Base-by-base conservation (phyloP, 2,888 invertebrate species). In the Drosophila kanekoi region DNA sequence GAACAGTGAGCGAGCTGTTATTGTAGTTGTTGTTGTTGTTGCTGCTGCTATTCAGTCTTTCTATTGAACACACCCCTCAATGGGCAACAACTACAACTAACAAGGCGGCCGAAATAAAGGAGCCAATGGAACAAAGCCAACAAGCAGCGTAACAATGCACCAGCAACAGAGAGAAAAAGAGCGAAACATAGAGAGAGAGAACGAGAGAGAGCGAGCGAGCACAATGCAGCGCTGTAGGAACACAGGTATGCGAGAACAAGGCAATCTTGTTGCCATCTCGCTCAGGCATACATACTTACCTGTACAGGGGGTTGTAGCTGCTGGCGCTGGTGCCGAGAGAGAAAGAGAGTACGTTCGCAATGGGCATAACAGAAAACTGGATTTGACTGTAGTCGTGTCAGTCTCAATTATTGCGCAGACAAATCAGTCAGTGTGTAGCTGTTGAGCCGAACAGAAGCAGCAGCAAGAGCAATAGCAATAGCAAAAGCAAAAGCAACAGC, bases 51-150 rank as follows among this genome's bases (percentile, higher is more conserved):
- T 84, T 82, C 78, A 86, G 72, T 82, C 56, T 61, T 81, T 88
- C 84, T 80, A 84, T 89, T 89, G 79, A 90, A 90, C 90, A 90
- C 83, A 83, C 89, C 86, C 81, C 83, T 84, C 79, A 84, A 84
- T 90, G 79, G 81, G 67, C 72, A 87, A 84, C 84, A 86, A 89
- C 88, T 84, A 87, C 83, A 84, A 87, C 88, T 61, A 78, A 80
- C 85, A 83, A 78, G 78, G 78, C 80, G 66, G 75, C 83, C 84
- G 81, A 83, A 82, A 90, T 83, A 86, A 88, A 89, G 81, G 87
- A 86, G 79, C 81, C 86, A 79, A 87, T 87, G 82, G 89, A 87
- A 89, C 87, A 87, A 89, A 85, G 84, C 73, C 85, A 70, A 72
- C 83, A 81, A 81, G 68, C 73, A 72, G 63, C 60, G 66, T 68